phyloP scores from a whole-genome alignment of 1,140 invertebrate genomes.

The Spodoptera frugiperda region DNA sequence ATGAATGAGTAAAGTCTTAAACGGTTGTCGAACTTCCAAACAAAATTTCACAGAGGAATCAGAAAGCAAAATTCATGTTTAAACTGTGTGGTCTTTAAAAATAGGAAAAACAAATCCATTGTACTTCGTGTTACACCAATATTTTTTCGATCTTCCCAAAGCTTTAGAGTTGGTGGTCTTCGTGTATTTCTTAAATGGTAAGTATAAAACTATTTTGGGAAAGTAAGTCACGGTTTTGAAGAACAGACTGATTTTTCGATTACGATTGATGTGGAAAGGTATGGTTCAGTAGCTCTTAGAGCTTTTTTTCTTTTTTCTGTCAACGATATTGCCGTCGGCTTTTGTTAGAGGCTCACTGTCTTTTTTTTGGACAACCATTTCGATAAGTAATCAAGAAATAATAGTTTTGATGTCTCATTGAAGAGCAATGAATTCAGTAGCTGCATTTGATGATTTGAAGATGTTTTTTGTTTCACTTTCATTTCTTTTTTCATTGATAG shows the following conservation, averaged over 20 bases:
- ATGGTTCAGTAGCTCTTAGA: slow-evolving; percentile 65
- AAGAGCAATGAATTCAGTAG: not conserved
- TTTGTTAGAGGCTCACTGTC: slow-evolving; percentile 13
- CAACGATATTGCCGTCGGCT: slow-evolving; percentile 28
- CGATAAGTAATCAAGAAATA: slow-evolving; percentile 45
- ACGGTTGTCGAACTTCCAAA: not conserved
- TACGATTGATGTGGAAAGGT: slow-evolving; percentile 69
- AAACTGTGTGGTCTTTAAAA: slow-evolving; percentile 61
- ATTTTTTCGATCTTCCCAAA: not conserved
- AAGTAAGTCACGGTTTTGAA: slow-evolving; percentile 73
- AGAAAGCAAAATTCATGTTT: slow-evolving; percentile 48
- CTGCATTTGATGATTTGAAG: not conserved
- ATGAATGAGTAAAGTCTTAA: not conserved
- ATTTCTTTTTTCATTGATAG: not conserved
- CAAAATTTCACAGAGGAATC: not conserved
- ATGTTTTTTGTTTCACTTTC: not conserved
- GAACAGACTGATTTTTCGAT: slow-evolving; percentile 60
- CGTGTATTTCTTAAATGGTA: slow-evolving; percentile 19
- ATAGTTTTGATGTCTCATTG: slow-evolving; percentile 45
- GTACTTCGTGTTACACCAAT: slow-evolving; percentile 46
- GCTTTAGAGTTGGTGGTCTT: slow-evolving; percentile 4
- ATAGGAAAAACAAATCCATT: slow-evolving; percentile 10
- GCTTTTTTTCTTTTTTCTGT: slow-evolving; percentile 57
- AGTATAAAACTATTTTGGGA: slow-evolving; percentile 43
- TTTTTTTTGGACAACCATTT: slow-evolving; percentile 36